Percentiles rank a stretch among this genome's conserved stretches.
These are phyloP conservation scores for Coboldia fuscipes DNA, from an alignment of 1,140 invertebrate species.

Conservation along the genomic window DNA sequence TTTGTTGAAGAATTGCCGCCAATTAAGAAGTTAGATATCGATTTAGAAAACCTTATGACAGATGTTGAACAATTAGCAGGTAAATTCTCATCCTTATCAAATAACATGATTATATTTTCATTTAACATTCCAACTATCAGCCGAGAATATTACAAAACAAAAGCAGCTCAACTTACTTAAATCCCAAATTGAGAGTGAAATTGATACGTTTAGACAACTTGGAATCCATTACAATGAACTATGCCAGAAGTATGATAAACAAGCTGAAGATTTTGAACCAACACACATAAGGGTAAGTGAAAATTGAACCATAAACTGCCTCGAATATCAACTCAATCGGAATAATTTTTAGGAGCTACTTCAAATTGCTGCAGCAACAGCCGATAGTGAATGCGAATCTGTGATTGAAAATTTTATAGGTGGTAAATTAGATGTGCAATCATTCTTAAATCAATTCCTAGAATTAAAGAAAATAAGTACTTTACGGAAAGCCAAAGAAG, in stretches of 20 bases:
- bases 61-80: constrained; percentile 48
- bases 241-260: constrained; percentile 40
- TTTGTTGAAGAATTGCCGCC: constrained; percentile 42
- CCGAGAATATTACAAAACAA: constrained; percentile 44
- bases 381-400: constrained; percentile 48
- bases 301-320: constrained; percentile 5
- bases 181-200: constrained; percentile 33
- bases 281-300: constrained; percentile 43
- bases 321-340: constrained; percentile 1
- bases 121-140: constrained; percentile 23
- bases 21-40: constrained; percentile 37
- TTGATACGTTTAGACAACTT: constrained; percentile 39
- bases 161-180: constrained; percentile 35
- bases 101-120: constrained; percentile 4
- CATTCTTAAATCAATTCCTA: constrained; percentile 44
- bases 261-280: constrained; percentile 48
- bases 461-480: constrained; percentile 45
- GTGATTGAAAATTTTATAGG: constrained; percentile 53
- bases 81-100: constrained; percentile 14
- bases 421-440: constrained; percentile 49
- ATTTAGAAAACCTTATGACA: constrained; percentile 45
- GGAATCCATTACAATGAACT: constrained; percentile 45
- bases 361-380: constrained; percentile 33
- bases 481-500: constrained; percentile 49
- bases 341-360: constrained; percentile 24